Conservation (phyloP, 2,113 vertebrate genomes). For the Sinocyclocheilus anophthalmus region DNA sequence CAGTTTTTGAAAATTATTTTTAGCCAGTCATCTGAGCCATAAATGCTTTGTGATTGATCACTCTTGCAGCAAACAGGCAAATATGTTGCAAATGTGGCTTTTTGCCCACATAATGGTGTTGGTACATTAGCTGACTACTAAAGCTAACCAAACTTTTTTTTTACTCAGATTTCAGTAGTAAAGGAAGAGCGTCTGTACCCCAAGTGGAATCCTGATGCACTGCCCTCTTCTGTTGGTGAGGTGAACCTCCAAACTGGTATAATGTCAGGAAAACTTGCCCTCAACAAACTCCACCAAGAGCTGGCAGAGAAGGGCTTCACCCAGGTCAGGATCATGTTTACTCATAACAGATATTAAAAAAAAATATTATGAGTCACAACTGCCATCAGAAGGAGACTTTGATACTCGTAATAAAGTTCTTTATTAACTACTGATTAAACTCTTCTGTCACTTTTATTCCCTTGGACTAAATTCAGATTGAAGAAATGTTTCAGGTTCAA, state of each 20-base stretch:
- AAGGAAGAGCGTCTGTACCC: constrained; percentile 81
- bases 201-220: constrained; percentile 81
- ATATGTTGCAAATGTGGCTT: background rate
- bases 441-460: background rate
- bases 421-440: too few species aligned
- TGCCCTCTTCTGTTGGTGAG: constrained; percentile 67
- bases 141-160: background rate
- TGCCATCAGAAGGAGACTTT: background rate
- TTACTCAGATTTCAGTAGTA: constrained; percentile 89
- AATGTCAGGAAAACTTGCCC: constrained; percentile 86
- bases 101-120: background rate
- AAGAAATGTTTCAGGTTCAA: background rate
- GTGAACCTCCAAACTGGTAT: constrained; percentile 85
- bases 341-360: background rate
- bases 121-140: background rate
- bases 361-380: background rate
- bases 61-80: background rate
- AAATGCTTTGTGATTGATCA: background rate
- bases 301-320: constrained; percentile 87
- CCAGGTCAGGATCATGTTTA: constrained; percentile 76
- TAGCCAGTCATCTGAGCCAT: background rate
- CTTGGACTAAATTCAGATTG: background rate
- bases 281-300: constrained; percentile 92
- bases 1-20: background rate
- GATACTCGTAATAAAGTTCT: background rate